These are phyloP conservation scores for Melospiza georgiana DNA, from an alignment of 2,113 vertebrate genomes.

Conservation along the genomic window DNA sequence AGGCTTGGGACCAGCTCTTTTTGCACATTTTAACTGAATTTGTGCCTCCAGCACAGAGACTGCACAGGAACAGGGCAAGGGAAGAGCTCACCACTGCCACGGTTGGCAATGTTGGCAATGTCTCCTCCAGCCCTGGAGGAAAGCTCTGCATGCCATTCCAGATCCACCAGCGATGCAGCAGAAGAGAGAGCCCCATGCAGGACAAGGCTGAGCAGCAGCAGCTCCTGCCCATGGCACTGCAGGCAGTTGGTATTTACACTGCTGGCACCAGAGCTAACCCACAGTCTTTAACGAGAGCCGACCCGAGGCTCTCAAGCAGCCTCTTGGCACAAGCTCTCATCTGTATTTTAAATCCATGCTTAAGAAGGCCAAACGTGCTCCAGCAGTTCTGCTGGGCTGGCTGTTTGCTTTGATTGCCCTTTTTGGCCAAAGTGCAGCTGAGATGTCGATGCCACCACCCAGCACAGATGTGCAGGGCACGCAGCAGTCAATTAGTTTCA, in stretches of 20 bases:
- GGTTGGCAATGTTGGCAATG: background rate
- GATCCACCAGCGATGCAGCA: background rate
- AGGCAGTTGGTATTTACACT: background rate
- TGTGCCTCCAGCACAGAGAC: background rate
- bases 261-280: background rate
- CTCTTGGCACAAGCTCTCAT: slow-evolving; percentile 9
- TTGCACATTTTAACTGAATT: background rate
- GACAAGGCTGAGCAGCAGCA: background rate
- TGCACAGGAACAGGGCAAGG: background rate
- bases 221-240: background rate
- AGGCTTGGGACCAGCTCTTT: background rate
- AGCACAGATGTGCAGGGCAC: background rate
- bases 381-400: background rate
- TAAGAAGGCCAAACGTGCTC: background rate
- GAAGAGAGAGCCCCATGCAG: rapidly evolving
- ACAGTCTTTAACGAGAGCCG: background rate
- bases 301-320: background rate
- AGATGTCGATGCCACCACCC: background rate
- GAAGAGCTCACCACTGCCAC: background rate
- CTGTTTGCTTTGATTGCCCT: background rate
- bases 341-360: background rate
- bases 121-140: background rate
- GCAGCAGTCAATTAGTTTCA: background rate
- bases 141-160: background rate
- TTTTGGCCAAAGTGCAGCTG: background rate